Evolutionary conservation across 1,140 invertebrate genomes (phyloP).

Genomic region (Trypoxylus dichotomus): DNA sequence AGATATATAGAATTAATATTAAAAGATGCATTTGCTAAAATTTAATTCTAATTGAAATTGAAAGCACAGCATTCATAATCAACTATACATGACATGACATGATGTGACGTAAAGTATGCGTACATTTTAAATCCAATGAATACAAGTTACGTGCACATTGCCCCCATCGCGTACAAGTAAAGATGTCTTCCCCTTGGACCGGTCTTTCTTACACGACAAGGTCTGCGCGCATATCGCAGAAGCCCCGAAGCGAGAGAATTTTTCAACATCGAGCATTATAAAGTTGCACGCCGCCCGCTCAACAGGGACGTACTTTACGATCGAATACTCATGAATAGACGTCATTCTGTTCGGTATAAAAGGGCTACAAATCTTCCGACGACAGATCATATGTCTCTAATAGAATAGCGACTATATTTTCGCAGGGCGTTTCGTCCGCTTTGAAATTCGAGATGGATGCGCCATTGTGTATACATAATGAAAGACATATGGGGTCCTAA

Average conservation of each 20-base stretch:
- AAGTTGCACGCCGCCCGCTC: background rate
- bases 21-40: no score
- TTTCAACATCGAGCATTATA: background rate
- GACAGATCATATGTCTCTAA: conserved; percentile 24
- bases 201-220: background rate
- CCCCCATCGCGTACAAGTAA: no score
- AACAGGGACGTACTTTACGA: conserved; percentile 6
- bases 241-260: background rate
- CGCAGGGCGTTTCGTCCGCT: background rate
- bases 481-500: conserved; percentile 9
- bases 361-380: conserved; percentile 19
- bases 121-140: no score
- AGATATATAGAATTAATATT: no score
- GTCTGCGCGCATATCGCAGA: background rate
- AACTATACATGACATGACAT: no score
- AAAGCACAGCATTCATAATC: no score
- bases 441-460: conserved; percentile 19
- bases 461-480: conserved; percentile 18
- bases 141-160: no score
- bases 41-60: no score
- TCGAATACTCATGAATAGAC: background rate
- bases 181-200: no score
- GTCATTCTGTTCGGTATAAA: conserved; percentile 21
- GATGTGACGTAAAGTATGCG: no score
- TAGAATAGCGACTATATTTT: conserved; percentile 21